Conservation (phyloP, 2,797 vertebrate genomes). For the Schizopygopsis malacanthus region DNA sequence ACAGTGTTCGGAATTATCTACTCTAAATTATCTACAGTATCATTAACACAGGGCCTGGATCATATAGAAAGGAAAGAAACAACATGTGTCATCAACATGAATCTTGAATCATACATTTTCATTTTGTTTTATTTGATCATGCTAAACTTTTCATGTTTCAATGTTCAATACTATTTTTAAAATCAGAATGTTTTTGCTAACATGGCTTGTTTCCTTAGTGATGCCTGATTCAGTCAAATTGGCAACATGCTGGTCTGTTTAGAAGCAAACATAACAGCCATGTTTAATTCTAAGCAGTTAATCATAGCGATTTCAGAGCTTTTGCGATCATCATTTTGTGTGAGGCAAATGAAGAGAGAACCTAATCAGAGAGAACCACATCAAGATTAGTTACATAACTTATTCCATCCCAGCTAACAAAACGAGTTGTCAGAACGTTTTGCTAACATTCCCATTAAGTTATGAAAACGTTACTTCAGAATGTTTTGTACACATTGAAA, state of each 20-base stretch:
- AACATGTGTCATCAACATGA: background rate
- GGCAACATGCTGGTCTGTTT: too few relatives aligned
- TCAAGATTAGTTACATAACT: background rate
- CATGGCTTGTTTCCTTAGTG: slow-evolving; percentile 6
- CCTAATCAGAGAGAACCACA: slow-evolving; percentile 59
- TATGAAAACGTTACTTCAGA: too few relatives aligned
- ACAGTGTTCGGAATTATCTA: slow-evolving; percentile 3
- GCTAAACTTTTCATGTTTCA: too few relatives aligned
- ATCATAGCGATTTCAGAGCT: too few relatives aligned
- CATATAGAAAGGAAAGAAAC: background rate
- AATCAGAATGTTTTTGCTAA: slow-evolving; percentile 53
- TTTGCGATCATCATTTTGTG: too few relatives aligned
- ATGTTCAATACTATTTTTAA: background rate
- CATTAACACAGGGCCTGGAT: background rate
- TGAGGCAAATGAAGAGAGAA: slow-evolving; percentile 62
- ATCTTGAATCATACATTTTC: background rate
- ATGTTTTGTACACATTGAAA: too few relatives aligned
- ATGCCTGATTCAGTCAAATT: too few relatives aligned
- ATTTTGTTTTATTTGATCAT: background rate
- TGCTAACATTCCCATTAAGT: too few relatives aligned
- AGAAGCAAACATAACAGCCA: too few relatives aligned
- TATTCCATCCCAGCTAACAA: background rate
- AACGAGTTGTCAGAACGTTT: too few relatives aligned
- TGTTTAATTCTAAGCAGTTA: too few relatives aligned
- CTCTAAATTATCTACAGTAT: slow-evolving; percentile 1